These are phyloP conservation scores for Syrphus vitripennis DNA, from an alignment of 2,888 invertebrate species.

Conservation along the genomic window DNA sequence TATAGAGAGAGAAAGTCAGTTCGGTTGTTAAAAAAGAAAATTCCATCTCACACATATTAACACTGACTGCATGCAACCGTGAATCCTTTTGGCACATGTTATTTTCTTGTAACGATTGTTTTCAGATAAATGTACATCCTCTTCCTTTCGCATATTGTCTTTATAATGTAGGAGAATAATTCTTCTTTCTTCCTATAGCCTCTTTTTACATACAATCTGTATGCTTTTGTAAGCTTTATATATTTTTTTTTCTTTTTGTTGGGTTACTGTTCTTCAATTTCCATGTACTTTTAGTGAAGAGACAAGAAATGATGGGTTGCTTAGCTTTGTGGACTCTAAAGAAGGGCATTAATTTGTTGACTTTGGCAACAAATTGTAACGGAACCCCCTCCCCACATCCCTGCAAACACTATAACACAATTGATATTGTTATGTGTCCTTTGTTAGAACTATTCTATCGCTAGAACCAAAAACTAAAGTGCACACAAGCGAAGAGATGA, in stretches of 20 bases:
- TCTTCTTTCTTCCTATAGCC: background rate
- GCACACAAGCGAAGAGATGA: conserved; percentile 53
- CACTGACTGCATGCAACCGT: conserved; percentile 42
- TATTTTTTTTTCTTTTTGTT: background rate
- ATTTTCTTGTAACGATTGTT: conserved; percentile 51
- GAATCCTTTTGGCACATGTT: conserved; percentile 65
- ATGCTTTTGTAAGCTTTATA: background rate
- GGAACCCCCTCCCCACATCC: too few relatives aligned
- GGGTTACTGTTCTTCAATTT: conserved; percentile 33
- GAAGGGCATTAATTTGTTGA: conserved; percentile 10
- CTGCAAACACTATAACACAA: background rate
- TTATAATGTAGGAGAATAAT: background rate
- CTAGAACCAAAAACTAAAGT: conserved; percentile 22
- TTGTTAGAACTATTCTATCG: conserved; percentile 13
- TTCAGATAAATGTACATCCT: conserved; percentile 13
- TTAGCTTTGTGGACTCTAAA: background rate
- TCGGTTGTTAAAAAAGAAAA: background rate
- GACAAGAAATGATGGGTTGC: background rate
- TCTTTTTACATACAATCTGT: background rate
- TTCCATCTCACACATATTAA: conserved; percentile 11
- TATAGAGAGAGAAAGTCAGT: background rate
- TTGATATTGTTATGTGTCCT: conserved; percentile 37
- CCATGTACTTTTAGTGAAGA: background rate
- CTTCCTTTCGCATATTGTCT: conserved; percentile 21
- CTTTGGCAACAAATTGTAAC: conserved; percentile 43